Evolutionary conservation across 1,140 invertebrate genomes (phyloP).

Genomic region (Euura saliciscinereae): DNA sequence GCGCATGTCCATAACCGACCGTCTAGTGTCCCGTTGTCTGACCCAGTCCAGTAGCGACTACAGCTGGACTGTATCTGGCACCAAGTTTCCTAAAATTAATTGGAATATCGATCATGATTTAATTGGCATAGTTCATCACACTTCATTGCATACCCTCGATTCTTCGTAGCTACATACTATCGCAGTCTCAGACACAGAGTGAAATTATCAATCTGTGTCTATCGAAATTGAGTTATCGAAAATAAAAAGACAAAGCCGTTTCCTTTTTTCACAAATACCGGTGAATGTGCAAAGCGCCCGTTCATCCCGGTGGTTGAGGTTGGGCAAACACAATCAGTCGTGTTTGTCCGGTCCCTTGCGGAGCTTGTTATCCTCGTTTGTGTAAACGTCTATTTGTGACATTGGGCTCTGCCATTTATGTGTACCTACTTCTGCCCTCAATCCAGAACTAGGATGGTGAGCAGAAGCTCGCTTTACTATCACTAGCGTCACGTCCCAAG

Average conservation of each 20-base stretch:
- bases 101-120: neutral
- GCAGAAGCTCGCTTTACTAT: no score
- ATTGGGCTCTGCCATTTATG: no score
- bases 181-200: neutral
- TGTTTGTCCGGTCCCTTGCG: slow-evolving; percentile 27
- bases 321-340: slow-evolving; percentile 33
- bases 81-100: neutral
- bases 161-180: neutral
- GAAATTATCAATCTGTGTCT: no score
- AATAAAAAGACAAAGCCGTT: no score
- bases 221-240: no score
- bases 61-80: neutral
- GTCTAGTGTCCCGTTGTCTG: neutral
- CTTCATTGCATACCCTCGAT: neutral
- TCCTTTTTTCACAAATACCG: no score
- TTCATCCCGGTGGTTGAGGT: slow-evolving; percentile 18
- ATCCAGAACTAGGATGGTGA: no score
- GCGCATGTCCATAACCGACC: no score
- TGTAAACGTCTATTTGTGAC: neutral
- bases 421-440: no score
- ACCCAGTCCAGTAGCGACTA: neutral
- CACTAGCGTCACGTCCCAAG: no score
- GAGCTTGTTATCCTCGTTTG: slow-evolving; percentile 35
- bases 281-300: neutral
- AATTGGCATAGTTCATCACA: neutral